Percentiles rank a stretch among this genome's conserved stretches.
These are phyloP conservation scores for Ooceraea biroi DNA, from an alignment of 1,140 invertebrate genomes.

Conservation along the genomic window DNA sequence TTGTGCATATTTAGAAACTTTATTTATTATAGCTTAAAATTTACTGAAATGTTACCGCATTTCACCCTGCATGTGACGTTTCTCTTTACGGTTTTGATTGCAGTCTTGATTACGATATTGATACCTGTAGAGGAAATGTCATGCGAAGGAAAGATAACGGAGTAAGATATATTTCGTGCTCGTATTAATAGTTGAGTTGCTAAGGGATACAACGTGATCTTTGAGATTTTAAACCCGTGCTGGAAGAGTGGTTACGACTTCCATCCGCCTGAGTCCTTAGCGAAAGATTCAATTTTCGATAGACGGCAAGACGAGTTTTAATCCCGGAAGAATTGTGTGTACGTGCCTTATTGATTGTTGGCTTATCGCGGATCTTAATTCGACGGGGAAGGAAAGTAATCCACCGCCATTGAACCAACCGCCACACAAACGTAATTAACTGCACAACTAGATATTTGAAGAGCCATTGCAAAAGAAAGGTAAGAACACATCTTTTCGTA, in stretches of 20 bases:
- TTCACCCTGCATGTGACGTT: neutral
- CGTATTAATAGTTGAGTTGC: constrained; percentile 44
- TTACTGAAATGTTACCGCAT: neutral
- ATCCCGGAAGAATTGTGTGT: constrained; percentile 76
- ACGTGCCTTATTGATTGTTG: constrained; percentile 82
- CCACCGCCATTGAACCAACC: constrained; percentile 43
- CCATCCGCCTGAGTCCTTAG: constrained; percentile 12
- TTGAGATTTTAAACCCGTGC: neutral
- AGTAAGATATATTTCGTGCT: neutral
- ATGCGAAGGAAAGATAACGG: neutral
- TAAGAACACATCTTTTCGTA: neutral
- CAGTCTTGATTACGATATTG: too few relatives aligned
- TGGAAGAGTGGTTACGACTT: constrained; percentile 7
- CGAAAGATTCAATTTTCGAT: constrained; percentile 84
- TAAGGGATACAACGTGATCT: constrained; percentile 24
- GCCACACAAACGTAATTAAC: constrained; percentile 58
- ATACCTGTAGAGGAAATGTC: neutral
- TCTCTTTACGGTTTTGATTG: neutral
- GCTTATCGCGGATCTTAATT: constrained; percentile 79
- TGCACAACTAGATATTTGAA: constrained; percentile 26
- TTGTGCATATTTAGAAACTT: neutral
- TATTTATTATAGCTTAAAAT: neutral
- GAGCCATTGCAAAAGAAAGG: neutral
- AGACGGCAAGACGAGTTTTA: constrained; percentile 74
- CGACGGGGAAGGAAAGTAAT: constrained; percentile 47